phyloP scores from a whole-genome alignment of 2,797 vertebrate species.

The Adrianichthys oophorus region DNA sequence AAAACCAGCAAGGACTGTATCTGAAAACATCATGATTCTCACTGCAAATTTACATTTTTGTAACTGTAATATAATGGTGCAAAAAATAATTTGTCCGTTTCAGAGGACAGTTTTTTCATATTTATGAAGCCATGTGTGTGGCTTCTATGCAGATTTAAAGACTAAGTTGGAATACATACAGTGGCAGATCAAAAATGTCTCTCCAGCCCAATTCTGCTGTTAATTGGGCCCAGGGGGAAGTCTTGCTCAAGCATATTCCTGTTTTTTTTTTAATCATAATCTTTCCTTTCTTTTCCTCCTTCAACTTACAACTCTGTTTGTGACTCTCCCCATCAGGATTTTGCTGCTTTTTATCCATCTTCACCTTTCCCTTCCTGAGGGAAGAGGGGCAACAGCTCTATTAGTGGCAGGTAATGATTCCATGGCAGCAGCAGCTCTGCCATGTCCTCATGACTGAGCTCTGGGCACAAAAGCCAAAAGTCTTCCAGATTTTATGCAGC shows the following conservation, averaged over 20 bases:
- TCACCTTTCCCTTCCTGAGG: constrained; percentile 35
- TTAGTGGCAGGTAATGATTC: constrained; percentile 67
- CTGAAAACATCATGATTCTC: too few relatives aligned
- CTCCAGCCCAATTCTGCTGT: constrained; percentile 31
- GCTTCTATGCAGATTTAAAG: constrained; percentile 6
- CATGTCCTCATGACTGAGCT: constrained; percentile 50
- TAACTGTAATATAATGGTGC: too few relatives aligned
- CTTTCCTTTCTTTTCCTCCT: constrained; percentile 16
- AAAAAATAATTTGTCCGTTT: too few relatives aligned
- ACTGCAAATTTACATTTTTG: too few relatives aligned
- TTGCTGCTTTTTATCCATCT: constrained; percentile 4
- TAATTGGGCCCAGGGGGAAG: constrained; percentile 46
- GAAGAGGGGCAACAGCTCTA: constrained; percentile 49
- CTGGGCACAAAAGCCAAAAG: constrained; percentile 48
- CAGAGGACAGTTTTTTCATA: too few relatives aligned
- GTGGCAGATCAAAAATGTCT: constrained; percentile 26
- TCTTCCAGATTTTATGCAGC: constrained; percentile 37
- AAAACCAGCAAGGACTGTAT: too few relatives aligned
- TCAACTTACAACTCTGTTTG: constrained; percentile 7
- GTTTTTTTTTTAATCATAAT: background rate
- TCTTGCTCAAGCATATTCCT: background rate
- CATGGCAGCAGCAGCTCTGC: constrained; percentile 58
- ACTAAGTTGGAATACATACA: constrained; percentile 7
- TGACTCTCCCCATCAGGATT: background rate
- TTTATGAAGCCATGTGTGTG: too few relatives aligned